Conservation (phyloP, 1,140 invertebrate species). For the Drosophila aff. region DNA sequence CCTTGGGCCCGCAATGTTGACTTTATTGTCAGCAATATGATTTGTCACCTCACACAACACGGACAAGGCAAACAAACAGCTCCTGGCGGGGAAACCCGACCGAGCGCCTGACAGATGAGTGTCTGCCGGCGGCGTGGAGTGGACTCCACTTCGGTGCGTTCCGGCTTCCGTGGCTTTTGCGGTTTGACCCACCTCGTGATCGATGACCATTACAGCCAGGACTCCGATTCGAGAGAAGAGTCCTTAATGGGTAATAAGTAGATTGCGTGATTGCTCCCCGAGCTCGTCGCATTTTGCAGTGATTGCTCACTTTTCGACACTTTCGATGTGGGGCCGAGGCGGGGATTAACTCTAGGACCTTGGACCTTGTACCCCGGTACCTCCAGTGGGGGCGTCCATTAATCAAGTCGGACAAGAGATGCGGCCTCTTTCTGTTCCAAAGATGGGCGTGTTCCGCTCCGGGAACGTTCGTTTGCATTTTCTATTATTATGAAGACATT, state of each 20-base stretch:
- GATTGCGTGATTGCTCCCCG: slow-evolving; percentile 73
- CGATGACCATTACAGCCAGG: slow-evolving; percentile 56
- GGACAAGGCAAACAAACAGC: slow-evolving; percentile 28
- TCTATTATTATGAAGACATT: slow-evolving; percentile 78
- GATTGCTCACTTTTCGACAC: slow-evolving; percentile 82
- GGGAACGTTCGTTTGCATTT: slow-evolving; percentile 67
- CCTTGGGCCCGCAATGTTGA: slow-evolving; percentile 59
- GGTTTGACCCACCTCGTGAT: slow-evolving; percentile 55
- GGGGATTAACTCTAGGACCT: slow-evolving; percentile 29
- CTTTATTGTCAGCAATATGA: slow-evolving; percentile 78
- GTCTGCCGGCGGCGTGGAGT: slow-evolving; percentile 30
- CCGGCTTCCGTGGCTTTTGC: slow-evolving; percentile 36
- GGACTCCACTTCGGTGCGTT: slow-evolving; percentile 20
- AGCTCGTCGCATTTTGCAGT: slow-evolving; percentile 73
- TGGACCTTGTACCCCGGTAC: slow-evolving; percentile 1
- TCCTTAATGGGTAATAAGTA: slow-evolving; percentile 83
- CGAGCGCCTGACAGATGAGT: slow-evolving; percentile 42
- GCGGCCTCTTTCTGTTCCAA: slow-evolving; percentile 6
- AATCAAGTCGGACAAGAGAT: slow-evolving; percentile 69
- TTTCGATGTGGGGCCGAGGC: slow-evolving; percentile 32
- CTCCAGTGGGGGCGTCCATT: slow-evolving; percentile 58
- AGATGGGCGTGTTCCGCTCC: slow-evolving; percentile 59
- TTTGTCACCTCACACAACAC: slow-evolving; percentile 63
- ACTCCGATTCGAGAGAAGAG: slow-evolving; percentile 28
- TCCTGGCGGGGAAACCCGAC: slow-evolving; percentile 17